Evolutionary conservation across 2,797 vertebrate genomes (phyloP), one percentile per base, ranked within the genome.

Genomic region (Sandelia bainsii): DNA sequence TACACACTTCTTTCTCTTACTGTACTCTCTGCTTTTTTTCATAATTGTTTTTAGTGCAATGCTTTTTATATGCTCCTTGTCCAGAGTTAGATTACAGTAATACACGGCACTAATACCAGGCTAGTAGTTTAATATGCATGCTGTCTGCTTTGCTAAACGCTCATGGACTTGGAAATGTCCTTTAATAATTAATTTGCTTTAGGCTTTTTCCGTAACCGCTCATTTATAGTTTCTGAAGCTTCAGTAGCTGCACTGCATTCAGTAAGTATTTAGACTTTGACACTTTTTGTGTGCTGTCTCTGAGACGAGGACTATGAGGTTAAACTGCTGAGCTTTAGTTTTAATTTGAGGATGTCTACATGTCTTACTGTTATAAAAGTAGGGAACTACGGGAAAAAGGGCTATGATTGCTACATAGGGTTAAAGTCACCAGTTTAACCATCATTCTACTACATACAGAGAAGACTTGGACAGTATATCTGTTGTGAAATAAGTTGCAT

Each of bases 141-240:
- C 29, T 42, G 57, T 46, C 54, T 56, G 53, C 54, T 46, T 51
- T 48, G 13, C 23, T 45, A 29, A 37, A 65, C 37, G 23, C 54
- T 17, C 25, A 56, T 6, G 17, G 46, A 49, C 3, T 45, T 23
- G 5, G 19, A 49, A 62, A 39, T 59, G 29, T 25, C 17, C n/a
- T 23, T 72, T 29, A 49, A 73, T 62, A 27, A 67, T 58, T 68
- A 0, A 59, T 67, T 34, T 57, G 22, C 50, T 60, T 48, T 59
- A 8, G n/a, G 19, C 7, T 25, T 59, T 45, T 48, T 40, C 13
- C 0, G 12, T 44, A 46, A 23, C 10, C 37, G 46, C 51, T 39
- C 39, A 48, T 53, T 22, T 45, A 23, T 22, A 39, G 16, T n/a
- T 3, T 56, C 27, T 6, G n/a, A 19, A 37, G n/a, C n/a, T 40